A percentile compares a stretch with the other conserved stretches of the same genome.
Evolutionary conservation across 2,113 vertebrate species (phyloP).

Genomic region (Acanthochromis polyacanthus): DNA sequence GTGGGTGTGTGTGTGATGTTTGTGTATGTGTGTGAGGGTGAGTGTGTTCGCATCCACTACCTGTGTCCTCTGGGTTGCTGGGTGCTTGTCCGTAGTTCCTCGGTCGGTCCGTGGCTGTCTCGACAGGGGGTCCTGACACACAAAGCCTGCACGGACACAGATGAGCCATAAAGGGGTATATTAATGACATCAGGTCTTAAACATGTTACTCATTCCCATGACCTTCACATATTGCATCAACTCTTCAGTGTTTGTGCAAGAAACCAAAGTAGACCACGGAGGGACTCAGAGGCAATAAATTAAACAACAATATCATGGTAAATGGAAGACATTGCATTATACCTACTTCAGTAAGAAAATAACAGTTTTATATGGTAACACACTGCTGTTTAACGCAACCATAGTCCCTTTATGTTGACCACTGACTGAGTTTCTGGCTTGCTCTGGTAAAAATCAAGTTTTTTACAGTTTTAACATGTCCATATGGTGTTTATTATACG

Average conservation of each 20-base stretch:
- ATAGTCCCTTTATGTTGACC: not conserved
- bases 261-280: constrained; percentile 4
- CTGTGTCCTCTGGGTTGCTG: constrained; percentile 86
- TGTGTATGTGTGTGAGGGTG: constrained; percentile 12
- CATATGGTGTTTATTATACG: too few relatives aligned
- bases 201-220: constrained; percentile 30
- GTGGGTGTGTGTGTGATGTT: constrained; percentile 11
- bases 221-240: constrained; percentile 51
- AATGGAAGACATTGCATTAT: not conserved
- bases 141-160: constrained; percentile 86
- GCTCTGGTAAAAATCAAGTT: too few relatives aligned
- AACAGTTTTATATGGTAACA: constrained; percentile 15
- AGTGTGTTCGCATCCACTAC: constrained; percentile 77
- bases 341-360: constrained; percentile 3
- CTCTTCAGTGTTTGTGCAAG: constrained; percentile 36
- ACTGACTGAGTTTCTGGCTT: not conserved
- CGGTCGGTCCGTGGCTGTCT: constrained; percentile 80
- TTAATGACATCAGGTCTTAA: constrained; percentile 45
- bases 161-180: constrained; percentile 13
- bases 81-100: constrained; percentile 84
- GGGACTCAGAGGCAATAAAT: constrained; percentile 28
- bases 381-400: not conserved
- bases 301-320: constrained; percentile 5
- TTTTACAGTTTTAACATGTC: too few relatives aligned
- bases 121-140: constrained; percentile 92